Percentiles rank a stretch among this genome's conserved stretches.
These are phyloP conservation scores for Cataglyphis albicans DNA, from an alignment of 2,888 invertebrate species.

Conservation along the genomic window DNA sequence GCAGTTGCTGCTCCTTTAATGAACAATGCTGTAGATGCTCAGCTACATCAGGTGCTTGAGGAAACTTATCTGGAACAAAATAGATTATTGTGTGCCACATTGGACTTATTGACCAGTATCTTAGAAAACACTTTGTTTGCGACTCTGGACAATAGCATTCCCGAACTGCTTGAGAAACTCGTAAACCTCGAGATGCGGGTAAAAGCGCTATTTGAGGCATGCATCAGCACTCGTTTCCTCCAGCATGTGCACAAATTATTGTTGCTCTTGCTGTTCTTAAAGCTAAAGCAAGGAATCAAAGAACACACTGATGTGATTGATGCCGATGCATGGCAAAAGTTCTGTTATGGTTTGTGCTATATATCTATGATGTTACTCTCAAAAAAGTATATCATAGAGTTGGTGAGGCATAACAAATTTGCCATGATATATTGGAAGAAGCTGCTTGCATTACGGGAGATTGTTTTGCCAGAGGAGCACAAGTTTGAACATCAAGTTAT, in stretches of 20 bases:
- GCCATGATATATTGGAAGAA: conserved; percentile 85
- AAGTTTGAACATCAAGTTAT: conserved; percentile 83
- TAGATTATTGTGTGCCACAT: conserved; percentile 78
- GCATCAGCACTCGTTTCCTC: conserved; percentile 84
- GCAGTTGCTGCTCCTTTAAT: conserved; percentile 88
- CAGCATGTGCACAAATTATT: conserved; percentile 87
- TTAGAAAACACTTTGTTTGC: conserved; percentile 81
- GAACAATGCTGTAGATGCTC: conserved; percentile 87
- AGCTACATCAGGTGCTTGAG: conserved; percentile 78
- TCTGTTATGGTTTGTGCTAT: conserved; percentile 83
- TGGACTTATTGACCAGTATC: conserved; percentile 81
- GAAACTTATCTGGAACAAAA: conserved; percentile 86
- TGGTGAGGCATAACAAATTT: conserved; percentile 84
- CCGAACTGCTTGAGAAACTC: conserved; percentile 79
- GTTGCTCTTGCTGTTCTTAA: conserved; percentile 85
- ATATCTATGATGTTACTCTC: conserved; percentile 82
- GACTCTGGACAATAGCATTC: conserved; percentile 78
- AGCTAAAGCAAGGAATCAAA: conserved; percentile 77
- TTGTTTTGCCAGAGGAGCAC: conserved; percentile 72
- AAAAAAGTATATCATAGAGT: conserved; percentile 83
- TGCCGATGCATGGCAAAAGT: conserved; percentile 79
- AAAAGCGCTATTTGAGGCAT: conserved; percentile 82
- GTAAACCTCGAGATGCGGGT: conserved; percentile 80
- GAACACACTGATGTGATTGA: conserved; percentile 68
- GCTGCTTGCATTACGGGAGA: conserved; percentile 73